Percentiles rank a stretch among this genome's conserved stretches.
These are phyloP conservation scores for Dorcus parallelipipedus DNA, from an alignment of 2,888 invertebrate species.

Conservation along the genomic window DNA sequence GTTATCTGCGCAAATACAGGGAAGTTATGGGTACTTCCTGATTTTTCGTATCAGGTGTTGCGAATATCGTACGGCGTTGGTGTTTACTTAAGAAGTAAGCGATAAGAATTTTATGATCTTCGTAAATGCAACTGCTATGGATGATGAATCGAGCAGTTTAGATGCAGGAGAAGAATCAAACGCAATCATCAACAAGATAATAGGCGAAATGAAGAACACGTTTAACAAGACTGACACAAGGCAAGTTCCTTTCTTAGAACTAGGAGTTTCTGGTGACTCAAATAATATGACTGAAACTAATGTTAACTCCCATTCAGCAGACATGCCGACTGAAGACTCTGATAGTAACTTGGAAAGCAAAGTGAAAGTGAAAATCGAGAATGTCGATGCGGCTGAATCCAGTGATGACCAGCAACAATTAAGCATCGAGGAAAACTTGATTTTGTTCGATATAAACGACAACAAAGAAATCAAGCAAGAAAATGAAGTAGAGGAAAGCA, in stretches of 20 bases:
- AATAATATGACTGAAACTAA: background rate
- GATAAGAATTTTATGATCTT: constrained; percentile 8
- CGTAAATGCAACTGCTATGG: constrained; percentile 8
- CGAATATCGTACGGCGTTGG: too few species aligned
- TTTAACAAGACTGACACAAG: constrained; percentile 48
- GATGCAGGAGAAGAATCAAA: constrained; percentile 4
- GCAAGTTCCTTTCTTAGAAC: background rate
- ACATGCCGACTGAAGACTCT: too few species aligned
- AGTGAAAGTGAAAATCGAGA: background rate
- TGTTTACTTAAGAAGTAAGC: constrained; percentile 17
- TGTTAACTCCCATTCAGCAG: background rate
- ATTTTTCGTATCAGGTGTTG: too few species aligned
- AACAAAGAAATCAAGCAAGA: constrained; percentile 20
- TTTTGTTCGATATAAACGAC: background rate
- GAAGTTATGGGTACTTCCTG: too few species aligned
- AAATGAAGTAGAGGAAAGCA: constrained; percentile 14
- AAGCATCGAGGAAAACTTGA: too few species aligned
- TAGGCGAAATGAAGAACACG: constrained; percentile 45
- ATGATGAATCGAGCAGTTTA: background rate
- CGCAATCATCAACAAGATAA: constrained; percentile 38
- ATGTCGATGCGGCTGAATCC: constrained; percentile 7
- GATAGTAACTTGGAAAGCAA: background rate
- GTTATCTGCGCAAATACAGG: too few species aligned
- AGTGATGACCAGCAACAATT: background rate
- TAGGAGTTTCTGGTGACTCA: background rate